Evolutionary conservation across 92 coral and sea anemone species (phyloP).

Genomic region (Phenganax stokvisi): DNA sequence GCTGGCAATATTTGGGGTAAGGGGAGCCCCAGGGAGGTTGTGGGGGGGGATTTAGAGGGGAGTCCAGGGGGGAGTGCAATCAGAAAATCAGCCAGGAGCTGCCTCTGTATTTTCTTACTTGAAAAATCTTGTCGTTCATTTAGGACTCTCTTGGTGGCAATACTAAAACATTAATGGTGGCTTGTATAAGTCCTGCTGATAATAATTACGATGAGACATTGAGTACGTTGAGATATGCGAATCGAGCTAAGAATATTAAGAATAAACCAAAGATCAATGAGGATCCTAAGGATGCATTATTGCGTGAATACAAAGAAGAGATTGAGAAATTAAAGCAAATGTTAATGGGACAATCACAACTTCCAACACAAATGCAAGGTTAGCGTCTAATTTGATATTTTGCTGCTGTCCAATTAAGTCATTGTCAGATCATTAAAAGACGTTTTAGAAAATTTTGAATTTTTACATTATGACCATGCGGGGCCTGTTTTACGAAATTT

Average conservation of each 20-base stretch:
- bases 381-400: neutral
- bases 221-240: slow-evolving; percentile 92
- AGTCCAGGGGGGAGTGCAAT: too few relatives aligned
- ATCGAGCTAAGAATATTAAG: slow-evolving; percentile 94
- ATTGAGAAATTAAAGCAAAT: slow-evolving; percentile 78
- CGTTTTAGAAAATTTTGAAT: too few relatives aligned
- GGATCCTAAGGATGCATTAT: slow-evolving; percentile 94
- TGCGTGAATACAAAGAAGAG: slow-evolving; percentile 80
- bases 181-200: slow-evolving; percentile 95
- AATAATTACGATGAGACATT: slow-evolving; percentile 95
- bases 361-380: slow-evolving; percentile 68
- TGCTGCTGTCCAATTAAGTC: too few relatives aligned
- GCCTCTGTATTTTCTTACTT: neutral
- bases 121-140: neutral
- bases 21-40: too few relatives aligned
- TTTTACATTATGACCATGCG: too few relatives aligned
- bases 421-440: too few relatives aligned
- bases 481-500: too few relatives aligned
- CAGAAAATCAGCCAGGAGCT: neutral
- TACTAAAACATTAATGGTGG: slow-evolving; percentile 95
- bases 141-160: slow-evolving; percentile 95
- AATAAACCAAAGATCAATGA: slow-evolving; percentile 89
- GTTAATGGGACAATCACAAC: slow-evolving; percentile 86
- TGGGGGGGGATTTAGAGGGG: too few relatives aligned
- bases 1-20: too few relatives aligned